phyloP scores from a whole-genome alignment of 1,140 invertebrate species.

The Papilio xuthus region DNA sequence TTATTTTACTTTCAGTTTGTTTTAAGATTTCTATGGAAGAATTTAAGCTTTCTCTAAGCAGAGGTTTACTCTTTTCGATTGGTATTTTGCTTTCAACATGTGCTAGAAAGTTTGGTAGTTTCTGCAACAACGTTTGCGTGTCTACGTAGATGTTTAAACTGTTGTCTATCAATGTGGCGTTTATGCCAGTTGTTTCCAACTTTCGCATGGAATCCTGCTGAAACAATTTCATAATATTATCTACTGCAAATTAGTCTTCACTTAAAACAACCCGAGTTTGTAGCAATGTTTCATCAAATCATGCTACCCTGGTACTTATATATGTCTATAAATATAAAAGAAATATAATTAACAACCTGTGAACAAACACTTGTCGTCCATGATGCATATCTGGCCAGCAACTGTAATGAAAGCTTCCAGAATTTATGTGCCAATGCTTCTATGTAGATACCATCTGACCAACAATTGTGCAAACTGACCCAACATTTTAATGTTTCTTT shows the following conservation, averaged over 20 bases:
- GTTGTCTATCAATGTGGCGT: constrained; percentile 63
- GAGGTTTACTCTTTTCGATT: constrained; percentile 56
- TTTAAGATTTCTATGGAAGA: constrained; percentile 78
- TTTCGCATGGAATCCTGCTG: constrained; percentile 55
- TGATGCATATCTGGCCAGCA: constrained; percentile 88
- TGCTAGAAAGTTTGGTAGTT: constrained; percentile 76
- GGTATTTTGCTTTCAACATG: constrained; percentile 74
- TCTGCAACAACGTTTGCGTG: constrained; percentile 58
- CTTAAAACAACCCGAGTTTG: not conserved
- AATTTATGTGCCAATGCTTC: constrained; percentile 89
- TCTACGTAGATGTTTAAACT: constrained; percentile 71
- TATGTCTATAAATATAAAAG: not conserved
- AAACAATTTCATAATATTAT: constrained; percentile 45
- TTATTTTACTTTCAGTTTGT: constrained; percentile 80
- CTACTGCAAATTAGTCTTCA: not conserved
- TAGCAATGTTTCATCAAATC: not conserved
- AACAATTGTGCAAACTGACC: constrained; percentile 85
- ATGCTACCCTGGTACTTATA: not conserved
- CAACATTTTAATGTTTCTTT: constrained; percentile 81
- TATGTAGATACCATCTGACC: constrained; percentile 89
- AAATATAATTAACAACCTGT: constrained; percentile 57
- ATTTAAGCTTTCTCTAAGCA: constrained; percentile 75
- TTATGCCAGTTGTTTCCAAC: constrained; percentile 58
- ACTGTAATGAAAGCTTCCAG: constrained; percentile 93
- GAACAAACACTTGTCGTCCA: constrained; percentile 83